Conservation (phyloP, 2,888 invertebrate genomes). For the Ophraella communa region DNA sequence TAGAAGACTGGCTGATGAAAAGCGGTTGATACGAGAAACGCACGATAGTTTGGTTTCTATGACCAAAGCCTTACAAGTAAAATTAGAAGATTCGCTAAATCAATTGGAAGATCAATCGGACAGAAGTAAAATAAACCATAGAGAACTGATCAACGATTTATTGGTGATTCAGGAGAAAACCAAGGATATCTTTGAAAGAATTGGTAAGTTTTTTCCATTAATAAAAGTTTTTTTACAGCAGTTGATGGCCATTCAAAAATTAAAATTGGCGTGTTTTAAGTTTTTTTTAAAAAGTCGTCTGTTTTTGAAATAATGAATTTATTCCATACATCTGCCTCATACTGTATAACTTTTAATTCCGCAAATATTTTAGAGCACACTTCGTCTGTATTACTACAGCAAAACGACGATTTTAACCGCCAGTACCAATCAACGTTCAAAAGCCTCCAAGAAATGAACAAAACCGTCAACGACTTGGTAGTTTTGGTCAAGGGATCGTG, state of each 20-base stretch:
- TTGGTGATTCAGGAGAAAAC: constrained; percentile 64
- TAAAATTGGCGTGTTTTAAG: neutral
- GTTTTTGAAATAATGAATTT: too few species aligned
- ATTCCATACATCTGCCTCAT: too few species aligned
- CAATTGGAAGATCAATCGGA: constrained; percentile 62
- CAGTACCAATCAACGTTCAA: constrained; percentile 62
- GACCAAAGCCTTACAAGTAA: constrained; percentile 63
- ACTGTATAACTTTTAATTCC: neutral
- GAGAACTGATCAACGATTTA: constrained; percentile 64
- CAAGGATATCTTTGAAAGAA: constrained; percentile 63
- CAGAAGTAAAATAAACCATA: constrained; percentile 63
- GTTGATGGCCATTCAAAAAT: neutral
- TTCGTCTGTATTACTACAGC: constrained; percentile 58
- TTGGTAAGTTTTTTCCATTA: too few species aligned
- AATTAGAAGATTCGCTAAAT: constrained; percentile 63
- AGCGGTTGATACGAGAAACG: constrained; percentile 66
- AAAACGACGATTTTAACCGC: constrained; percentile 60
- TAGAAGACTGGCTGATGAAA: constrained; percentile 65
- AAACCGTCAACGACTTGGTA: constrained; percentile 60
- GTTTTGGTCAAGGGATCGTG: constrained; percentile 52
- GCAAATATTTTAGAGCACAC: constrained; percentile 56
- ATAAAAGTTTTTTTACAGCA: neutral
- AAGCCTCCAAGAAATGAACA: constrained; percentile 63
- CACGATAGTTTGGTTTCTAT: constrained; percentile 64
- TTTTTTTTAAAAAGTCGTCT: too few species aligned